A percentile compares a stretch with the other conserved stretches of the same genome.
phyloP scores from a whole-genome alignment of 2,113 vertebrate species.

The Antechinus stuartii region DNA sequence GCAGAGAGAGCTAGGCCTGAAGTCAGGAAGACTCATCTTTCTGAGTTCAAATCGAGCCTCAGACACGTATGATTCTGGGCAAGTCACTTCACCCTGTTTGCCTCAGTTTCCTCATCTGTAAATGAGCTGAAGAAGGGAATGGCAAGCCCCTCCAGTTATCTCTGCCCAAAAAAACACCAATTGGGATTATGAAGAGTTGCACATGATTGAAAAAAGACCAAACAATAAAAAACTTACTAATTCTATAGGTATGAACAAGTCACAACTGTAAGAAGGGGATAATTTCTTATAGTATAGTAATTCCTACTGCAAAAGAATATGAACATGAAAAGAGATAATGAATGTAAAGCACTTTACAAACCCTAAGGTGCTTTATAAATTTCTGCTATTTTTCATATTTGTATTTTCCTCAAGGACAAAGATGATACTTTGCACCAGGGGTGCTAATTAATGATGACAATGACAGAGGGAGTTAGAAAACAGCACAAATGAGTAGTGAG shows the following conservation, averaged over 20 bases:
- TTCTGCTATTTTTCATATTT: neutral
- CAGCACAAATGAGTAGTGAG: conserved; percentile 46
- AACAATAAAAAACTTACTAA: neutral
- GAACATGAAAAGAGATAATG: neutral
- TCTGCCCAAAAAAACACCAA: neutral
- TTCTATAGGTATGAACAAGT: neutral
- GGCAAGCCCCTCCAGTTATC: neutral
- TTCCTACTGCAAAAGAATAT: neutral
- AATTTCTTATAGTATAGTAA: neutral
- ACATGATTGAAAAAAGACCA: neutral
- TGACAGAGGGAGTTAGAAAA: conserved; percentile 39
- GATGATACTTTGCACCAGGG: neutral
- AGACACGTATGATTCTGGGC: neutral
- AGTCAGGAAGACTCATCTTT: neutral
- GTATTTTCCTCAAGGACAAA: neutral
- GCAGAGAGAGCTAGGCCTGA: neutral
- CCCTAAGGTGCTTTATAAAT: neutral
- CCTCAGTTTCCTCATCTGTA: neutral
- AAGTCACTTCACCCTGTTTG: neutral
- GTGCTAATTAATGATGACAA: neutral
- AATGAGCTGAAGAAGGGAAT: neutral
- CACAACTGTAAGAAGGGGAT: neutral
- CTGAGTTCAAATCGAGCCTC: neutral
- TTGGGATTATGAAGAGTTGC: neutral
- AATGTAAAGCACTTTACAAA: neutral